A percentile compares a stretch with the other conserved stretches of the same genome.
These are phyloP conservation scores for Phaenicophaeus curvirostris DNA, from an alignment of 2,797 vertebrate species.

Conservation along the genomic window DNA sequence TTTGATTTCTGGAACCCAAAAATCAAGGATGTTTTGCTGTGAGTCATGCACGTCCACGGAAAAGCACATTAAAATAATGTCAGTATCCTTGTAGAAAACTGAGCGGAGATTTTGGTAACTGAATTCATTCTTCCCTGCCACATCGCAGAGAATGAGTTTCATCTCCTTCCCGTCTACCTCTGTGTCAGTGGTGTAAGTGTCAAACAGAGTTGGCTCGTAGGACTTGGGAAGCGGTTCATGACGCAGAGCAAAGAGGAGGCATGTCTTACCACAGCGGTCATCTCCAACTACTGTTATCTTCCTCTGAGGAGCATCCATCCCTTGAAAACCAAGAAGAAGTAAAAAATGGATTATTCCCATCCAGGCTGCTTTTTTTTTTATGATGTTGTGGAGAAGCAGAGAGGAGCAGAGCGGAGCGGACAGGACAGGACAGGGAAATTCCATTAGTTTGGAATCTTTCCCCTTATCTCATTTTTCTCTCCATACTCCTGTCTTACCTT, in stretches of 20 bases:
- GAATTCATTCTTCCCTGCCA: background rate
- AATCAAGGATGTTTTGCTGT: background rate
- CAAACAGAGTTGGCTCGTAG: background rate
- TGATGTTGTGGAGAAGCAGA: background rate
- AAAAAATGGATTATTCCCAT: background rate
- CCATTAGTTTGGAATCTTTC: background rate
- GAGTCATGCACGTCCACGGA: background rate
- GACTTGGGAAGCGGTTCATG: background rate
- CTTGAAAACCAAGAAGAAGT: background rate
- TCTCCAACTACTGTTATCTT: background rate
- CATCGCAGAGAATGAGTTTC: background rate
- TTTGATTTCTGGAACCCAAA: conserved; percentile 1
- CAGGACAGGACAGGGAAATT: background rate
- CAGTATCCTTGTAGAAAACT: background rate
- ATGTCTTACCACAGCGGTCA: background rate
- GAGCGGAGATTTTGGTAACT: background rate
- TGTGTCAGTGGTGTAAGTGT: background rate
- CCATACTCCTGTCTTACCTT: background rate
- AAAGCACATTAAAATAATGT: background rate
- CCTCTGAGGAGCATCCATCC: background rate
- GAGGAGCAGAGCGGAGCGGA: background rate
- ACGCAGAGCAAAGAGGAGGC: background rate
- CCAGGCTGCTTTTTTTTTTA: background rate
- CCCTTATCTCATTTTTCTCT: background rate
- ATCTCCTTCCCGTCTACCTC: background rate